Percentiles rank a stretch among this genome's conserved stretches.
Evolutionary conservation across 1,140 invertebrate species (phyloP).

Genomic region (Lamellibrachia luymesi): DNA sequence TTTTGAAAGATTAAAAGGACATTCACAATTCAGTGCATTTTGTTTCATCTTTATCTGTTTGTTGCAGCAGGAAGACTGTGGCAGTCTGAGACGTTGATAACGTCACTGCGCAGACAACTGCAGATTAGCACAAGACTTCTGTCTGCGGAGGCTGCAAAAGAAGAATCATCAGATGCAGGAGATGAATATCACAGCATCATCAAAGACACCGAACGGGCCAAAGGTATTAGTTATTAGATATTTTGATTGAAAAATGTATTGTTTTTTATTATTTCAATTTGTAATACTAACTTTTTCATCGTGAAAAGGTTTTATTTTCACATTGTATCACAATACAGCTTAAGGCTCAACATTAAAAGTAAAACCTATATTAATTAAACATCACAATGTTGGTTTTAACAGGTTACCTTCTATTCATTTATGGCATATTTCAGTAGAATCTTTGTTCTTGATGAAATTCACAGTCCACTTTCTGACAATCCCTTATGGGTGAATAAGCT

Average conservation of each 20-base stretch:
- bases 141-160: not conserved
- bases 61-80: not conserved
- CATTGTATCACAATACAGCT: not conserved
- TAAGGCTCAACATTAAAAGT: not conserved
- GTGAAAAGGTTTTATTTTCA: not conserved
- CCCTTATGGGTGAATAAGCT: not conserved
- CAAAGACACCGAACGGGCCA: conserved; percentile 44
- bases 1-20: too few species aligned
- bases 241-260: not conserved
- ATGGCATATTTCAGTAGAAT: too few species aligned
- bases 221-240: conserved; percentile 32
- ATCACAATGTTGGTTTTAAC: not conserved
- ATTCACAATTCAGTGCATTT: not conserved
- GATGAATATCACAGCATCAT: conserved; percentile 50
- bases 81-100: not conserved
- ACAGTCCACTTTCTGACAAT: not conserved
- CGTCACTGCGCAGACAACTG: not conserved
- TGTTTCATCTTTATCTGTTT: conserved; percentile 7
- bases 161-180: conserved; percentile 14
- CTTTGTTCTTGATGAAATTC: not conserved
- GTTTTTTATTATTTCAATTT: not conserved
- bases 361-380: not conserved
- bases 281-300: too few species aligned
- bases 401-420: too few species aligned
- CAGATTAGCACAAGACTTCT: not conserved